Evolutionary conservation across 2,888 invertebrate genomes (phyloP), one percentile per base, ranked within the genome.

Genomic region (Lithophane socia): DNA sequence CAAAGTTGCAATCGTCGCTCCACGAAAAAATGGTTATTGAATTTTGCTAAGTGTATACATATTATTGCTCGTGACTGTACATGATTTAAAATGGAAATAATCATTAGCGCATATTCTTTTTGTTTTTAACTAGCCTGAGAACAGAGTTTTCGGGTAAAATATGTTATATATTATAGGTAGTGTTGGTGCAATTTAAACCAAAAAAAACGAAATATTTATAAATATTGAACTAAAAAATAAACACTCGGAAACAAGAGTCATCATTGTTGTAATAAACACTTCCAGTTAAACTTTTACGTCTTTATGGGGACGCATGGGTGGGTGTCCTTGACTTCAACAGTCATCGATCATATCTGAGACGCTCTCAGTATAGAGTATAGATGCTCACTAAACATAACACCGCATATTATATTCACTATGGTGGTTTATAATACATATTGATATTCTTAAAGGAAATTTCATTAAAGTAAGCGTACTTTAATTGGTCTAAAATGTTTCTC

Each of bases 301-400:
- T 70, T 60, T 67, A 80, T 75, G 64, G 65, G 77, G 75, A 84
- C 88, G 89, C 89, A 91, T 91, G 91, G 88, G 88, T 93, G 92
- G 92, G 91, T 93, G 92, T 93, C 94, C 93, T 93, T 93, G 92
- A 87, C 86, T 87, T 70, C 82, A 85, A 86, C 85, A 91, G 86
- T 87, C 91, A 93, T 94, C 93, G 90, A 94, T 94, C 93, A 94
- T 92, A 82, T 86, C 87, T 65, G 77, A 86, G 84, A 80, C 87
- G 77, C 80, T 87, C 87, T 88, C 87, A 76, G 82, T 89, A 89
- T 54, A 52, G 18, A 18, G 1, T 49, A 52, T 89, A 85, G 85
- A 87, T 86, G 77, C 78, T 80, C 77, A 88, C 82, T 76, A 83
- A 85, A 90, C 88, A 91, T 89, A 89, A 81, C 83, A 79, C 87